Base-by-base conservation (phyloP, 2,797 vertebrate species). In the Nyctalus aviator region DNA sequence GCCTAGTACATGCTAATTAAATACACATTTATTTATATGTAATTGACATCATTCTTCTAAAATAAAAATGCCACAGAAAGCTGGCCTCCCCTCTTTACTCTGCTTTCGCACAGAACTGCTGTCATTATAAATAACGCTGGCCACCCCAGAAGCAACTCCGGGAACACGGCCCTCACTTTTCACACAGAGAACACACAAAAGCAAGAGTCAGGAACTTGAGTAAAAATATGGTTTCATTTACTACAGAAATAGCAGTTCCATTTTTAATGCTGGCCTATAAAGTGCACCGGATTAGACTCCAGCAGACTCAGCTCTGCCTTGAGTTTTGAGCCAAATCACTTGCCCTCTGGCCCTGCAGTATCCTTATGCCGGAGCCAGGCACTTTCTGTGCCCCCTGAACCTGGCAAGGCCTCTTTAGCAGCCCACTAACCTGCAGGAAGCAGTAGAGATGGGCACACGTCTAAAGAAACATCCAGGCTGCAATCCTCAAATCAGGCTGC, bases 31-130 rank as follows among this genome's bases (percentile, higher is more conserved):
- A 82, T 27, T 11, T 50, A 7, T 6, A 85, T 69, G 53, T 48
- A 55, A 90, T 27, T 76, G 37, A 21, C 4, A 37, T 6, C 23
- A 88, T 50, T 27, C 35, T 82, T 90, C 48, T 84, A 37, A 84
- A 95, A 81, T 59, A 72, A 72, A 85, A 94, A 66, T 32, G 8
- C 20, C 62, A 30, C 13, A 35, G n/a, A 93, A 88, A 68, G 41
- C 59, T 75, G 21, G 14, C 4, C 32, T 84, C 92, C 75, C 15
- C 20, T 69, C n/a, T 59, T 75, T 32, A 30, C 18, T 46, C 62
- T 35, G 0, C 76, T 62, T 84, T 62, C n/a, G 79, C 11, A 57
- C 62, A 83, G 53, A 94, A 82, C n/a, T 15, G 13, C 18, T 85
- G n/a, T 8, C 14, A 10, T 88, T 15, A 35, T 23, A 27, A 41